phyloP scores from a whole-genome alignment of 2,113 vertebrate species.

The Alaudala cheleensis region DNA sequence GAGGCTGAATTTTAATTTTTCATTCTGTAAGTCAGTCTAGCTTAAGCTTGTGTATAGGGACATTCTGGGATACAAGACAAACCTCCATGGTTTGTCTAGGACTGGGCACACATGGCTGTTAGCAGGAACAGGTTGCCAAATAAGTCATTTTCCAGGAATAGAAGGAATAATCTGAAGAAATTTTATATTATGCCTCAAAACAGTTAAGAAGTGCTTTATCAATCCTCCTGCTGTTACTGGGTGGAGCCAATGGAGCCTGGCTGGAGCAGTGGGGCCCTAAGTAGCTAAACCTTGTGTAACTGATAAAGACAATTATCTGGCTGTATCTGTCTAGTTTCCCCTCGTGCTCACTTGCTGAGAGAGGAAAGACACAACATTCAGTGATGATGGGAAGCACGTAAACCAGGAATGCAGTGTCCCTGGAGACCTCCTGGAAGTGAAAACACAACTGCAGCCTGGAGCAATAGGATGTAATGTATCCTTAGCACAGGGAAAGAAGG shows the following conservation, averaged over 20 bases:
- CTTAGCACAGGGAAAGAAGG: neutral
- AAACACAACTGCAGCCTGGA: neutral
- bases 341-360: neutral
- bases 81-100: neutral
- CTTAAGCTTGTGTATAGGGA: neutral
- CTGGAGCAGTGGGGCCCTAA: neutral
- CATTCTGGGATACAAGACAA: neutral
- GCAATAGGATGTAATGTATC: neutral
- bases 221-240: neutral
- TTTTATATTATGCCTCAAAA: neutral
- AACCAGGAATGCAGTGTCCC: neutral
- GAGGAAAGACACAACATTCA: neutral
- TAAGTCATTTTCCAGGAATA: neutral
- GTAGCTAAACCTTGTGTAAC: neutral
- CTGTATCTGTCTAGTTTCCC: neutral
- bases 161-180: neutral
- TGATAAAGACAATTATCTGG: neutral
- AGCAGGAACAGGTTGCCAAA: neutral
- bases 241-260: neutral
- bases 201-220: neutral
- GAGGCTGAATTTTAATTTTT: neutral
- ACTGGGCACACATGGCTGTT: neutral
- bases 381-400: neutral
- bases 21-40: neutral
- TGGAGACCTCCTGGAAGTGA: neutral